These are phyloP conservation scores for Laticauda colubrina DNA, from an alignment of 2,113 vertebrate species.

Conservation along the genomic window DNA sequence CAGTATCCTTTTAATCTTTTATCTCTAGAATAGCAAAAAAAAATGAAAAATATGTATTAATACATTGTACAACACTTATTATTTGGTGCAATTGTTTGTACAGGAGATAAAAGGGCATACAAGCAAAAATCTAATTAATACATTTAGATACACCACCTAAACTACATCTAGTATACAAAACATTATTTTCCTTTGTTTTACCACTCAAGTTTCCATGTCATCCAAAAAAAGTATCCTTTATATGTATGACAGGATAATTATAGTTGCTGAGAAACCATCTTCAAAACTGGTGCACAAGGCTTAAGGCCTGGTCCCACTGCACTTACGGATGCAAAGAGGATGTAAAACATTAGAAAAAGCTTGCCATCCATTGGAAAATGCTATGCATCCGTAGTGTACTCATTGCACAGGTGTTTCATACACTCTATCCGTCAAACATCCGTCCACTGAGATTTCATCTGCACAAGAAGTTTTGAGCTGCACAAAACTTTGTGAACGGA, in stretches of 20 bases:
- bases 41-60: neutral
- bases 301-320: too few species aligned
- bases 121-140: neutral
- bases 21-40: neutral
- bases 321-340: too few species aligned
- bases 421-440: too few species aligned
- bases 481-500: too few species aligned
- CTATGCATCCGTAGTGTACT: too few species aligned
- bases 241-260: neutral
- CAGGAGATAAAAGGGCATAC: neutral
- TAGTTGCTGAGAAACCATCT: neutral
- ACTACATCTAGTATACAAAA: neutral
- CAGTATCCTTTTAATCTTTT: conserved; percentile 24
- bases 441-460: too few species aligned
- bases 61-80: conserved; percentile 16
- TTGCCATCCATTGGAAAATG: too few species aligned
- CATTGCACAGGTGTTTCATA: too few species aligned
- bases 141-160: neutral
- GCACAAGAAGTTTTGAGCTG: too few species aligned
- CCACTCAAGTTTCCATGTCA: neutral
- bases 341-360: too few species aligned
- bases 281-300: neutral
- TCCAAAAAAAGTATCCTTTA: neutral
- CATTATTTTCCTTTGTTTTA: neutral
- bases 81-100: conserved; percentile 14